Conservation (phyloP, 2,888 invertebrate species). For the Agrypnus murinus region DNA sequence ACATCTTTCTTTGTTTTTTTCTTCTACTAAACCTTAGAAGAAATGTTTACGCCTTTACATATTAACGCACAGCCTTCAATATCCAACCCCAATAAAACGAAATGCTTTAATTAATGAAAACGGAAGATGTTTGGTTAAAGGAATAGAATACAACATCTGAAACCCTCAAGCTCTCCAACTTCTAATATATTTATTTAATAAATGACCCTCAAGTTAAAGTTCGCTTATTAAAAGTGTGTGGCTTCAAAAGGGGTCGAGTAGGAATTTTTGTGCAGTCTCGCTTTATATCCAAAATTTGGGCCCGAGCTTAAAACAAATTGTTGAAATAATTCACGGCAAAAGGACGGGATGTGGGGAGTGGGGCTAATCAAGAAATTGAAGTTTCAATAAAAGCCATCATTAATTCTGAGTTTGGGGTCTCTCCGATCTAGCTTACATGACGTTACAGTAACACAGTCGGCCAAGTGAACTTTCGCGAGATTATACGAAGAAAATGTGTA, state of each 20-base stretch:
- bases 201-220: slow-evolving; percentile 35
- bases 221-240: slow-evolving; percentile 43
- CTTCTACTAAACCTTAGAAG: neutral
- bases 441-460: slow-evolving; percentile 61
- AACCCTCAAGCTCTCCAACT: slow-evolving; percentile 9
- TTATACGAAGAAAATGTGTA: slow-evolving; percentile 16
- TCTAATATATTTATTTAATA: slow-evolving; percentile 37
- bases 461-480: slow-evolving; percentile 48
- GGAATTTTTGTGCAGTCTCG: slow-evolving; percentile 34
- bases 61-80: neutral
- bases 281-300: slow-evolving; percentile 41
- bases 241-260: slow-evolving; percentile 28
- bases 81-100: neutral
- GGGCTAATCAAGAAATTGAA: slow-evolving; percentile 79
- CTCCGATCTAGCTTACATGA: slow-evolving; percentile 63
- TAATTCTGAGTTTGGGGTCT: slow-evolving; percentile 75
- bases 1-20: slow-evolving; percentile 2
- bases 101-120: slow-evolving; percentile 17
- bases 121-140: slow-evolving; percentile 13
- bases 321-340: slow-evolving; percentile 66
- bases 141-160: slow-evolving; percentile 20
- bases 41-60: neutral
- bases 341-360: slow-evolving; percentile 63
- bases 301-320: slow-evolving; percentile 65
- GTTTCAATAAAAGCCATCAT: slow-evolving; percentile 83